A percentile compares a stretch with the other conserved stretches of the same genome.
Evolutionary conservation across 1,140 invertebrate species (phyloP).

Genomic region (Drosophila bocqueti): DNA sequence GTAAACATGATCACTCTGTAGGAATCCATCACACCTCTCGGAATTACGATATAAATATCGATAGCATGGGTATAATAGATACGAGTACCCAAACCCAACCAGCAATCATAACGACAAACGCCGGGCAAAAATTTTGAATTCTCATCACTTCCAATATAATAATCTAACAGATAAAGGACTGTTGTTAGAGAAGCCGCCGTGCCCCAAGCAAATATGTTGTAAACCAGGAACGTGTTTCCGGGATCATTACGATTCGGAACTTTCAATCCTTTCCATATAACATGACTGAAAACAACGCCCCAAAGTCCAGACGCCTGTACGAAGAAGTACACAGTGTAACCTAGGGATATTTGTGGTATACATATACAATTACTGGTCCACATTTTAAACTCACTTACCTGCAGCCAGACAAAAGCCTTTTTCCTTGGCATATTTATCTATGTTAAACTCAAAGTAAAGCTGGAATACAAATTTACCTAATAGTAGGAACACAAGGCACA

Average conservation of each 20-base stretch:
- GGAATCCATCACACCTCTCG: not conserved
- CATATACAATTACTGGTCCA: not conserved
- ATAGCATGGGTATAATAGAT: fast-evolving
- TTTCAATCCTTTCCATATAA: slow-evolving; percentile 1
- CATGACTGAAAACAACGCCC: not conserved
- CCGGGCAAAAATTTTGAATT: not conserved
- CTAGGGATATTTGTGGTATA: not conserved
- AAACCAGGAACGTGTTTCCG: not conserved
- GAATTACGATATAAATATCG: not conserved
- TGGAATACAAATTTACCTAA: not conserved
- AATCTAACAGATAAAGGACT: not conserved
- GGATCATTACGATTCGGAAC: not conserved
- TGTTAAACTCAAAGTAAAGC: fast-evolving
- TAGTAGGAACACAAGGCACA: not conserved
- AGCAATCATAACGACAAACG: not conserved
- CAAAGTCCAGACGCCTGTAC: not conserved
- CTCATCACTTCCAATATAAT: not conserved
- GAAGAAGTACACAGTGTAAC: not conserved
- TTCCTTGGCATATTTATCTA: too few species aligned
- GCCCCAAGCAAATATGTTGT: slow-evolving; percentile 5
- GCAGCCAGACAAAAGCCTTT: not conserved
- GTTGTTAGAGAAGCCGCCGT: not conserved
- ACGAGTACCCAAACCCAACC: not conserved
- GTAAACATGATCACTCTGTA: not conserved
- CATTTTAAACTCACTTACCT: not conserved